Base-by-base conservation (phyloP, 2,797 vertebrate genomes). In the Cyprinella venusta region DNA sequence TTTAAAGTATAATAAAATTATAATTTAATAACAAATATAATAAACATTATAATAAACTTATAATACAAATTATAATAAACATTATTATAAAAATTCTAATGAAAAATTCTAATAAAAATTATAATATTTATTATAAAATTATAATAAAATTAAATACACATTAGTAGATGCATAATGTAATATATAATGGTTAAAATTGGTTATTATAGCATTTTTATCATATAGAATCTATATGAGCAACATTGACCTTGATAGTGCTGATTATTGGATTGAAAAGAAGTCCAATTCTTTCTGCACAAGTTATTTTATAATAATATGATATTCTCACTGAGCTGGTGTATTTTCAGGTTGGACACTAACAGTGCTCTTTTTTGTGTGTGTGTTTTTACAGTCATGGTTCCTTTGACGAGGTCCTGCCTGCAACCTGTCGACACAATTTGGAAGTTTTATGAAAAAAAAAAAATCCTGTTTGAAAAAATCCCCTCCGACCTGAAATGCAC, bases 311-410 rank as follows among this genome's bases (percentile, higher is more conserved):
- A 9, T 70, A 26, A 18, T 48, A 18, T 1, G 19, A 5, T 48
- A 30, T 33, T 19, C 19, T 72, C 71, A 38, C 33, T 76, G 52
- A 16, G 52, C 12, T 59, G 12, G 52, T 76, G 26, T 26, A 21
- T 84, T 48, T 84, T 42, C 76, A 33, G 30, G 15, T 42, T 67
- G 24, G 59, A 56, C 61, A 9, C 75, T 83, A 65, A 84, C 75
- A 52, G 9, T 76, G 9, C 48, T 36, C 26, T 82, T 61, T 6
- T 85, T 6, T 42, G 4, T 45, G 42, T 42, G 4, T 45, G 42
- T 50, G 92, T 88, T 64, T 91, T 89, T 95, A 70, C 94, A 98
- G 97, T 98, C 96, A 95, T 98, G 96, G 97, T 98, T 98, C 96
- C 97, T 98, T 96, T 98, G 96, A 98, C 95, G 95, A 95, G 95